phyloP scores from a whole-genome alignment of 2,888 invertebrate genomes.

The Conchocele bisecta region DNA sequence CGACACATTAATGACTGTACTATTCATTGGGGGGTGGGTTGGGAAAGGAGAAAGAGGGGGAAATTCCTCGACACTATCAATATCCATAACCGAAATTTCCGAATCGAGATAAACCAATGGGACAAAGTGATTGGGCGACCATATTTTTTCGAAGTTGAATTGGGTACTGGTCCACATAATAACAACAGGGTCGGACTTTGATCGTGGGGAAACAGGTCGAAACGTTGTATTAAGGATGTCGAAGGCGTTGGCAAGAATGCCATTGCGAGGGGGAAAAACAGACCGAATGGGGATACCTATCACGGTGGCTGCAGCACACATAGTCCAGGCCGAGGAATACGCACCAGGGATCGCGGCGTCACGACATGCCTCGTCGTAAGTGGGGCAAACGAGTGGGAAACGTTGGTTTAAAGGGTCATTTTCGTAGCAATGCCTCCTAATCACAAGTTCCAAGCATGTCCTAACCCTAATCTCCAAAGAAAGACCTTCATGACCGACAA shows the following conservation, averaged over 20 bases:
- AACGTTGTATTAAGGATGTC: neutral
- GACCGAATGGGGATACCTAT: constrained; percentile 9
- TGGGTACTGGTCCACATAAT: constrained; percentile 12
- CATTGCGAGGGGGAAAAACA: constrained; percentile 7
- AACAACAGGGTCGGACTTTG: neutral
- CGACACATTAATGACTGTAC: no score
- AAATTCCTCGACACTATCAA: no score
- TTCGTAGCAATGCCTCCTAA: neutral
- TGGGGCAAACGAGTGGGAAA: neutral
- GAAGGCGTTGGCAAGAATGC: constrained; percentile 1
- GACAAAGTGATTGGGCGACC: no score
- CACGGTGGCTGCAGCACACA: constrained; percentile 4
- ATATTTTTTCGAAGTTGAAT: constrained; percentile 28
- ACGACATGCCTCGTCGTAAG: neutral
- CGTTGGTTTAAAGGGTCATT: neutral
- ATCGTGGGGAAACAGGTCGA: neutral
- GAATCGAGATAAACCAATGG: no score
- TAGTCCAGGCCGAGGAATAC: constrained; percentile 7
- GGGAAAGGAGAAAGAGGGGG: no score
- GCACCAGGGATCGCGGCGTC: neutral
- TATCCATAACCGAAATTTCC: no score
- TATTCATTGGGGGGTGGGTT: no score
- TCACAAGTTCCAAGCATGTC: neutral
- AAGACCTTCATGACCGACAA: neutral
- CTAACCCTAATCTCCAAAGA: neutral